phyloP scores from a whole-genome alignment of 1,140 invertebrate species.

The Mactra quadrangularis region DNA sequence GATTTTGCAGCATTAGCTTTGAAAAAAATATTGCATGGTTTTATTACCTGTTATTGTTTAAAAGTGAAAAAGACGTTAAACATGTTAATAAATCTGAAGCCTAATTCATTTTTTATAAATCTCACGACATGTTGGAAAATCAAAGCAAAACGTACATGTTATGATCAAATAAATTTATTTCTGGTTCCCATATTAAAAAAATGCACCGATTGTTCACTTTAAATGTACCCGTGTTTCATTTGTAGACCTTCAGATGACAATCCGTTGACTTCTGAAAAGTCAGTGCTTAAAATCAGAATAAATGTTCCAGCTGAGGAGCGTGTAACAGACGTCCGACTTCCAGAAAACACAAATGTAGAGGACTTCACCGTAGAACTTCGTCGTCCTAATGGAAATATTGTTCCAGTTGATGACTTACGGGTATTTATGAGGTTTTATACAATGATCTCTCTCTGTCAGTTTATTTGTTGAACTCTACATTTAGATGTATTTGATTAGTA shows the following conservation, averaged over 20 bases:
- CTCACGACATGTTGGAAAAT: too few relatives aligned
- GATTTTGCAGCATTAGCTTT: too few relatives aligned
- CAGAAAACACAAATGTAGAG: slow-evolving; percentile 1
- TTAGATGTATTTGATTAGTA: too few relatives aligned
- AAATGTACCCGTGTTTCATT: neutral
- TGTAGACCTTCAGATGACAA: slow-evolving; percentile 21
- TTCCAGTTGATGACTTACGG: neutral
- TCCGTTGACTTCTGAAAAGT: neutral
- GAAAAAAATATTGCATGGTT: too few relatives aligned
- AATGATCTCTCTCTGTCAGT: neutral
- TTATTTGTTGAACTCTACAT: neutral
- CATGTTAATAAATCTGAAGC: too few relatives aligned
- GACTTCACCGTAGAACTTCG: slow-evolving; percentile 6
- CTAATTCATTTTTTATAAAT: too few relatives aligned
- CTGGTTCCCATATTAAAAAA: too few relatives aligned
- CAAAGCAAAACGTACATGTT: too few relatives aligned
- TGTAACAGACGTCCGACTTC: slow-evolving; percentile 24
- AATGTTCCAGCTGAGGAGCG: neutral
- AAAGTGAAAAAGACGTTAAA: too few relatives aligned
- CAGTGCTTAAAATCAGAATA: neutral
- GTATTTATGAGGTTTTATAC: slow-evolving; percentile 10
- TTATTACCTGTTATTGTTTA: too few relatives aligned
- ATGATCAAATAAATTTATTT: too few relatives aligned
- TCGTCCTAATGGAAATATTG: slow-evolving; percentile 1
- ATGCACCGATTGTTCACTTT: too few relatives aligned